These are phyloP conservation scores for Sesia bembeciformis DNA, from an alignment of 2,888 invertebrate species.

Conservation along the genomic window DNA sequence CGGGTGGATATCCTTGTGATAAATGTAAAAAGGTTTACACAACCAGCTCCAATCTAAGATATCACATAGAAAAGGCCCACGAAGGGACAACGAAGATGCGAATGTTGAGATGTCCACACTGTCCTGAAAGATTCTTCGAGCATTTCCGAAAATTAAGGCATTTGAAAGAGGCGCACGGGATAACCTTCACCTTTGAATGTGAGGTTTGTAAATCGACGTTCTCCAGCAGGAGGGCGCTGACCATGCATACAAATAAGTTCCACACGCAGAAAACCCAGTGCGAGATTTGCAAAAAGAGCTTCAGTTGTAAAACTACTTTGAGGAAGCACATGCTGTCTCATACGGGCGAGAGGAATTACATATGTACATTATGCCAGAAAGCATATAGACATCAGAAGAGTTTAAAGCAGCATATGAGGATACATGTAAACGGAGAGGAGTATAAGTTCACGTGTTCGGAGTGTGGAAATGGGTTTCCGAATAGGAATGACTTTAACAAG, in stretches of 20 bases:
- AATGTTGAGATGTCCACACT: conserved; percentile 43
- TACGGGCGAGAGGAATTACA: conserved; percentile 37
- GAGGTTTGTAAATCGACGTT: conserved; percentile 42
- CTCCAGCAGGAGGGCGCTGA: conserved; percentile 35
- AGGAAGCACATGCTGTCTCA: conserved; percentile 47
- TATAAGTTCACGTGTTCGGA: conserved; percentile 31
- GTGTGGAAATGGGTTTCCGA: conserved; percentile 30
- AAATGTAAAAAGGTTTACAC: conserved; percentile 62
- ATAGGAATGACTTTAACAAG: conserved; percentile 31
- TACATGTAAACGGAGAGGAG: conserved; percentile 25
- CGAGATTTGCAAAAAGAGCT: conserved; percentile 59
- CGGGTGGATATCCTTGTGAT: conserved; percentile 39
- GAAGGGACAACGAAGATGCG: conserved; percentile 39
- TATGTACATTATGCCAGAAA: conserved; percentile 61
- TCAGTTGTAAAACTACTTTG: conserved; percentile 45
- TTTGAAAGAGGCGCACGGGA: conserved; percentile 43
- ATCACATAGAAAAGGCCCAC: conserved; percentile 43
- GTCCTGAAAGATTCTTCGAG: conserved; percentile 44
- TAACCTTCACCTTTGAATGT: conserved; percentile 46
- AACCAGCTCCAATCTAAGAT: conserved; percentile 49
- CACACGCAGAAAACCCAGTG: conserved; percentile 59
- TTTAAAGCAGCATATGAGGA: conserved; percentile 50
- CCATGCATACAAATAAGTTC: conserved; percentile 47
- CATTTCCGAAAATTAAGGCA: conserved; percentile 52
- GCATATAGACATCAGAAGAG: conserved; percentile 64